Evolutionary conservation across 2,888 invertebrate genomes (phyloP), one percentile per base, ranked within the genome.

Genomic region (Folsomia manolachei): DNA sequence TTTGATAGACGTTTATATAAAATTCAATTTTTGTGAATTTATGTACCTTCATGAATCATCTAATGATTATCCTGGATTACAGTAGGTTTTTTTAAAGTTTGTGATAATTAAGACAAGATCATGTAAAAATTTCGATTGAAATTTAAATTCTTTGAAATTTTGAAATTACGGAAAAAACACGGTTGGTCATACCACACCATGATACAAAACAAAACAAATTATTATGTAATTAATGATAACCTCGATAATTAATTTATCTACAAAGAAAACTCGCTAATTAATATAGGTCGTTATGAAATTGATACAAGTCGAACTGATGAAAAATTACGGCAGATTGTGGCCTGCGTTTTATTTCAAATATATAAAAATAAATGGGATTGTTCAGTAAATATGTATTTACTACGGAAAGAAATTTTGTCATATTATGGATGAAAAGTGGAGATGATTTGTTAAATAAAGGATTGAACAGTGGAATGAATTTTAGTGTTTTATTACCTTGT

Each of bases 201-300:
- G 39, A 39, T 39, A 39, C 39, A 39, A 39, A 39, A n/a, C n/a
- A n/a, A n/a, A n/a, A n/a, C n/a, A n/a, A n/a, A n/a, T n/a, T n/a
- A n/a, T 39, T 39, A 39, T 39, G 14, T 39, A 14, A 39, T 39
- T n/a, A n/a, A n/a, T n/a, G n/a, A n/a, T n/a, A n/a, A n/a, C n/a
- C n/a, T n/a, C n/a, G 18, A 51, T 51, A 51, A 51, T 51, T 51
- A 51, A 51, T 51, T 9, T 51, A 51, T 18, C 9, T 18, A 51
- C 51, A 51, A 56, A 14, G 19, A 56, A 56, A n/a, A 56, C 56
- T 7, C 56, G 19, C 7, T 56, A 14, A 18, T 39, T 56, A 18
- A 19, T 51, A 11, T 51, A 51, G 51, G 56, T 56, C 56, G 56
- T 56, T 56, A 56, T 56, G 56, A 56, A 56, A 56, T 56, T 56